Evolutionary conservation across 2,797 vertebrate species (phyloP).

Genomic region (Columba guinea): DNA sequence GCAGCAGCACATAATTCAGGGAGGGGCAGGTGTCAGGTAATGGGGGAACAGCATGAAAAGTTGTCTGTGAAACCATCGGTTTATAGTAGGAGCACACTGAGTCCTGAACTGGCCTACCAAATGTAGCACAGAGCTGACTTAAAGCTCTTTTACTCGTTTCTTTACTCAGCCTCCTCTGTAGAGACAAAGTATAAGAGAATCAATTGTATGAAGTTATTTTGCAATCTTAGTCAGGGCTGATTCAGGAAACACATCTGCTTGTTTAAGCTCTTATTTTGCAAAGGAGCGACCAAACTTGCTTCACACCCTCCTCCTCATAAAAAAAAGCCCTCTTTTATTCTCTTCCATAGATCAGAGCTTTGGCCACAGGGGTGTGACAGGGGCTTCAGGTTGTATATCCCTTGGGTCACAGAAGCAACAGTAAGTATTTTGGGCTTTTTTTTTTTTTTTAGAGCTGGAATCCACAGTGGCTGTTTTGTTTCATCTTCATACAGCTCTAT

Average conservation of each 20-base stretch:
- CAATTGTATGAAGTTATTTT: neutral
- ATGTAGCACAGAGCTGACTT: neutral
- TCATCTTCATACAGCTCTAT: neutral
- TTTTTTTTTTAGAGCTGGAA: neutral
- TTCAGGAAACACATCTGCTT: neutral
- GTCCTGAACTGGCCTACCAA: neutral
- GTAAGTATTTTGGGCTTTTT: neutral
- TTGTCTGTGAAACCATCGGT: neutral
- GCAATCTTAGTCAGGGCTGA: neutral
- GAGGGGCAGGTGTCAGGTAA: neutral
- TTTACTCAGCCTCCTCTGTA: neutral
- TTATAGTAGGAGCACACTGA: neutral
- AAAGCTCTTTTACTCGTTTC: neutral
- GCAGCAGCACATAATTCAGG: neutral
- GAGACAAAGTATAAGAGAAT: neutral
- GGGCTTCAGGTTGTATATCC: neutral
- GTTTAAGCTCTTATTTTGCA: neutral
- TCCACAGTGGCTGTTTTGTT: neutral
- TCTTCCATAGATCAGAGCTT: neutral
- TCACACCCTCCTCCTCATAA: neutral
- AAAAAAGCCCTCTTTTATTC: neutral
- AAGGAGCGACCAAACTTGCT: neutral
- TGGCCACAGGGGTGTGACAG: fast-evolving
- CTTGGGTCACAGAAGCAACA: neutral
- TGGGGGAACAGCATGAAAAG: neutral